These are phyloP conservation scores for Ptychobarbus kaznakovi DNA, from an alignment of 2,797 vertebrate genomes.

Conservation along the genomic window DNA sequence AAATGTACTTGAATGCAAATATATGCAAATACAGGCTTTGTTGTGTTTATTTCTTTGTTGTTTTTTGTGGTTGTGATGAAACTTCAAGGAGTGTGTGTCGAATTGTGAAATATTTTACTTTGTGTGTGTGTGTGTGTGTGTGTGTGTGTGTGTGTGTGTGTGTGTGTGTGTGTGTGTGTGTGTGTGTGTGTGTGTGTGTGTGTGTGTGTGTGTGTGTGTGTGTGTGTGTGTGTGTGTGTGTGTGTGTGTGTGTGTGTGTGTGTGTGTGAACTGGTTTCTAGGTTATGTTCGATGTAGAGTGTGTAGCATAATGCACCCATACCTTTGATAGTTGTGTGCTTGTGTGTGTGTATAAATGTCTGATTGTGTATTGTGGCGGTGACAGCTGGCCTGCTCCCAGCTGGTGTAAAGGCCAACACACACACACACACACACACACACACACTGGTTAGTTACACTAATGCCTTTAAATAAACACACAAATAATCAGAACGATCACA, in stretches of 20 bases:
- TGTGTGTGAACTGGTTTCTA: constrained; percentile 74
- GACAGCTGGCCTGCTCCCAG: constrained; percentile 79
- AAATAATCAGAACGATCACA: constrained; percentile 22
- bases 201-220: constrained; percentile 69
- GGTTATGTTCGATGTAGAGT: constrained; percentile 74
- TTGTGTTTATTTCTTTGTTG: constrained; percentile 24
- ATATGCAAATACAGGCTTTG: constrained; percentile 30
- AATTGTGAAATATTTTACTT: constrained; percentile 27
- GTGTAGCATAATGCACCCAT: not conserved
- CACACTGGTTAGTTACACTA: constrained; percentile 6
- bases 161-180: constrained; percentile 71
- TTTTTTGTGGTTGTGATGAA: not conserved
- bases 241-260: constrained; percentile 69
- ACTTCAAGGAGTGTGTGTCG: constrained; percentile 2
- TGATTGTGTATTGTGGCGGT: constrained; percentile 64
- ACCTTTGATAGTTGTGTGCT: constrained; percentile 20
- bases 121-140: constrained; percentile 67
- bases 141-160: constrained; percentile 70
- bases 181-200: constrained; percentile 70
- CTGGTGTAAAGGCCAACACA: constrained; percentile 68
- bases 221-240: constrained; percentile 72
- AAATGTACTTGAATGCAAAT: constrained; percentile 29
- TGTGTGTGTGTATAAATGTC: constrained; percentile 63
- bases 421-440: constrained; percentile 40
- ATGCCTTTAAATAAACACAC: constrained; percentile 14